Percentiles rank a stretch among this genome's conserved stretches.
These are phyloP conservation scores for Paramormyrops hopkinsi DNA, from an alignment of 2,797 vertebrate species.

Conservation along the genomic window DNA sequence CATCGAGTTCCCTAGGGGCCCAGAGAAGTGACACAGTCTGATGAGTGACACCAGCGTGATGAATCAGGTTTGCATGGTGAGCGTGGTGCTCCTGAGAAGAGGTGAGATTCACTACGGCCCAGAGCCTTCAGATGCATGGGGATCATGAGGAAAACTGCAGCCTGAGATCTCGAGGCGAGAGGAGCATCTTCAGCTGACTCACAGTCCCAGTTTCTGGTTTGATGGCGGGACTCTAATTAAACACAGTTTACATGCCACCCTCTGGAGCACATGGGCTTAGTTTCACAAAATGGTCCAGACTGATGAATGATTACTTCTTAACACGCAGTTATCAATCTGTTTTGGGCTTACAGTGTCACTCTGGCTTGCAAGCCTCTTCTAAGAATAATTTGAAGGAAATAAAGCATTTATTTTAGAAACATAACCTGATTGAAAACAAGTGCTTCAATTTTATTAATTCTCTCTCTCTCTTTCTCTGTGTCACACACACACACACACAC, in stretches of 20 bases:
- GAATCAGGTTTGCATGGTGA: neutral
- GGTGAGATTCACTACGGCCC: neutral
- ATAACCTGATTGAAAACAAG: neutral
- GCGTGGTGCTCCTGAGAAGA: neutral
- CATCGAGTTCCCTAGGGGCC: neutral
- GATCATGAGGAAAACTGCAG: neutral
- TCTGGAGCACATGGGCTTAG: neutral
- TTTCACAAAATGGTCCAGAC: neutral
- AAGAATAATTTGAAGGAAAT: neutral
- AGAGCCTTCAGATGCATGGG: neutral
- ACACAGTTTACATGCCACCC: neutral
- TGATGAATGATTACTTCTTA: neutral
- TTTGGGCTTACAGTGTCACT: neutral
- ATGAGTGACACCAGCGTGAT: neutral
- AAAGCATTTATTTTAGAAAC: neutral
- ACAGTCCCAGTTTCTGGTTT: neutral
- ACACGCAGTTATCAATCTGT: neutral
- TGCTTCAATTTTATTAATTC: neutral
- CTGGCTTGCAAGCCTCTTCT: neutral
- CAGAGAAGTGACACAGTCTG: neutral
- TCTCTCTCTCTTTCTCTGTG: neutral
- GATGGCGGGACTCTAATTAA: conserved; percentile 13
- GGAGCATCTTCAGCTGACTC: neutral
- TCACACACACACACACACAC: neutral
- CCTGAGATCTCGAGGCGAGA: neutral